phyloP scores from a whole-genome alignment of 92 coral and sea anemone genomes.

The Anthopleura xanthogrammica region DNA sequence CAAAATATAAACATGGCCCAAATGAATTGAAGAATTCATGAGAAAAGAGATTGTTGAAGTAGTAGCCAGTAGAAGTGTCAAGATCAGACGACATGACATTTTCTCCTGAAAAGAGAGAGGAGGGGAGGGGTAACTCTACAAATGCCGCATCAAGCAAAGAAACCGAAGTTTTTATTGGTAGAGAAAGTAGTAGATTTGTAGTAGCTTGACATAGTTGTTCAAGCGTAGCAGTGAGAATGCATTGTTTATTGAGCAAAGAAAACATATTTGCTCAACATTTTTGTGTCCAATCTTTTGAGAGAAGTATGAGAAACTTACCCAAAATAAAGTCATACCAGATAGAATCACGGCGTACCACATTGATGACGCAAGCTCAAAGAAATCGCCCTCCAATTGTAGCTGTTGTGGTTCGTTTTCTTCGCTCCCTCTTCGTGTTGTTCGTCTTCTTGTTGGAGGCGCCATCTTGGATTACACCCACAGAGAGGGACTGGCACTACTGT shows the following conservation, averaged over 20 bases:
- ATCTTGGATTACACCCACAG: constrained; percentile 34
- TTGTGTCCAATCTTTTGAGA: background rate
- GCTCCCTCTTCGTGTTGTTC: constrained; percentile 12
- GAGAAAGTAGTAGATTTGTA: background rate
- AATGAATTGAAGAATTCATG: too few species aligned
- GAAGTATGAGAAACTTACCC: constrained; percentile 43
- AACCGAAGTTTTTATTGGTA: background rate
- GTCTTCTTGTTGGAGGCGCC: constrained; percentile 62
- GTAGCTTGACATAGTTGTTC: too few species aligned
- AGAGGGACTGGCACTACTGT: constrained; percentile 15
- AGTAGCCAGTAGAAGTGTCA: too few species aligned
- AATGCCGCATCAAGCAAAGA: too few species aligned
- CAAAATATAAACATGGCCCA: too few species aligned
- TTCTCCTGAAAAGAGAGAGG: background rate
- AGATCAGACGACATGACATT: background rate
- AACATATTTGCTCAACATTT: background rate
- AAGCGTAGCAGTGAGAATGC: background rate
- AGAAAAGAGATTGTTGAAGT: too few species aligned
- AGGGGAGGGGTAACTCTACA: background rate
- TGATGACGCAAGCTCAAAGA: constrained; percentile 36
- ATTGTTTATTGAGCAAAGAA: too few species aligned
- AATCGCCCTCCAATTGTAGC: constrained; percentile 35
- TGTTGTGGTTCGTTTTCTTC: constrained; percentile 19
- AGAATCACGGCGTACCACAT: constrained; percentile 18
- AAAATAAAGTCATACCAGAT: constrained; percentile 34